Base-by-base conservation (phyloP, 1,140 invertebrate species). In the Mizuhopecten yessoensis region DNA sequence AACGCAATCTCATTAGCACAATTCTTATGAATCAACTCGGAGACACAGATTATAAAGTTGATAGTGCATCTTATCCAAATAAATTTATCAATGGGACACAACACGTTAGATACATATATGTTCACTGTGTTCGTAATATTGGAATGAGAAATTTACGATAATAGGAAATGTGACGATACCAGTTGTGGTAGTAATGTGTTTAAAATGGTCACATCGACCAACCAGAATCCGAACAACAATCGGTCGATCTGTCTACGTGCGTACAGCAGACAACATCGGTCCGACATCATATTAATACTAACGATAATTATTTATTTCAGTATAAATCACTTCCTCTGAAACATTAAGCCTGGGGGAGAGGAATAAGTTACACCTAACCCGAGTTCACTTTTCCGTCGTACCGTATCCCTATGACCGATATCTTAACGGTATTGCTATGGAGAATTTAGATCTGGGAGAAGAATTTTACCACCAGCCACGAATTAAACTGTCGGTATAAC, bases 41-140 rank as follows among this genome's bases (percentile, higher is more conserved):
- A 75, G 29, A 75, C 17, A 75, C 23, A 75, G 9, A 9, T 75
- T 11, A 17, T 29, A 75, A 75, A n/a, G 11, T 75, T 29, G 23
- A 75, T 75, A 75, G n/a, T 57, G 13, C 2, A 75, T 75, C 15
- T 75, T 17, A 75, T 75, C 57, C 57, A 5, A 75, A 29, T 75
- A n/a, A 75, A 75, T 75, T 75, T 75, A 75, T 75, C 23, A 75
- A 75, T 75, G 57, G 11, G 11, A 75, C 45, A 49, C n/a, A 75
- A 75, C 5, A 29, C 57, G 57, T 75, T n/a, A 75, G n/a, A 75
- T 3, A 1, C 0, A 75, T 29, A 75, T n/a, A 75, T n/a, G n/a
- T 7, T 7, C 23, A 75, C 3, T 7, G 57, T 1, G 5, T 75
- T 75, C 13, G 36, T 39, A 7, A 5, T 39, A 17, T 75, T 75